Evolutionary conservation across 1,140 invertebrate genomes (phyloP).

Genomic region (Latrodectus geometricus): DNA sequence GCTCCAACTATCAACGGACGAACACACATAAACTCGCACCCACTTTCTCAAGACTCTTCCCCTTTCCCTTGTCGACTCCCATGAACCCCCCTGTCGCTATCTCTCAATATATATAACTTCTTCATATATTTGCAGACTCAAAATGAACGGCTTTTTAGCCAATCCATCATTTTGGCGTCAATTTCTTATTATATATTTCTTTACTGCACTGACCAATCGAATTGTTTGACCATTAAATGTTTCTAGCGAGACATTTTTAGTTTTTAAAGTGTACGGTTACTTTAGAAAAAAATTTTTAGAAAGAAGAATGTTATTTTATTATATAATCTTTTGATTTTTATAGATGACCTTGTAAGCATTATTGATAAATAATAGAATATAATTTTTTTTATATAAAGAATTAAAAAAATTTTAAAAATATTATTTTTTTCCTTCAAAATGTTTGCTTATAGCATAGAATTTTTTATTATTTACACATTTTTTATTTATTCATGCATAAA

Average conservation of each 20-base stretch:
- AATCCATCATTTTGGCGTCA: conserved; percentile 49
- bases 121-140: conserved; percentile 50
- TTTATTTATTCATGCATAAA: no score
- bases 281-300: no score
- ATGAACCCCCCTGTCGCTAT: background rate
- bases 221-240: background rate
- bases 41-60: conserved; percentile 33
- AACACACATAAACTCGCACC: conserved; percentile 58
- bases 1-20: conserved; percentile 57
- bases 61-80: conserved; percentile 19
- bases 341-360: no score
- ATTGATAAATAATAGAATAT: no score
- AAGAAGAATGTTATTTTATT: no score
- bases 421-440: no score
- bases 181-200: background rate
- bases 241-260: background rate
- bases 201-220: background rate
- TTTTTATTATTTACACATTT: no score
- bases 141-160: conserved; percentile 57
- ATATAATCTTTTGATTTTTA: no score
- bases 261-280: no score
- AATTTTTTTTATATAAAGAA: no score
- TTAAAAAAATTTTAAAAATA: no score
- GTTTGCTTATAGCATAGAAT: no score
- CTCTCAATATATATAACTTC: conserved; percentile 47